Evolutionary conservation across 2,888 invertebrate species (phyloP).

Genomic region (Physocephala rufipes): DNA sequence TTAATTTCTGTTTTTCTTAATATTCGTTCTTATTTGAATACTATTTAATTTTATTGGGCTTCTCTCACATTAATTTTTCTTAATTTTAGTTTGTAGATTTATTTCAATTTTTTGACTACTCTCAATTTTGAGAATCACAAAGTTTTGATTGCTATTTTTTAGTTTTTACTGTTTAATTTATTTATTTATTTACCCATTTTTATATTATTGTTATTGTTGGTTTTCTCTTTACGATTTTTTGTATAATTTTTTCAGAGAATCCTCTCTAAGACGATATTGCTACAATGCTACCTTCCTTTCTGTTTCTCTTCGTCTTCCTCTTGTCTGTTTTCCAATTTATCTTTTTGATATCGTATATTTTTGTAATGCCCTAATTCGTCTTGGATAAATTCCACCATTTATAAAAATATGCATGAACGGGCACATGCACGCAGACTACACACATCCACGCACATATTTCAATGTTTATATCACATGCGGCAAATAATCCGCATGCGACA

Average conservation of each 20-base stretch:
- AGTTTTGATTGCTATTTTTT: no score
- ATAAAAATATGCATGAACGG: not conserved
- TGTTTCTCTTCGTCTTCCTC: not conserved
- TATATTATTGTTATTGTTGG: not conserved
- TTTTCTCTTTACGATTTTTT: slow-evolving; percentile 17
- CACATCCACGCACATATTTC: slow-evolving; percentile 13
- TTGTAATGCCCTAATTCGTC: slow-evolving; percentile 41
- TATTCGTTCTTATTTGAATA: no score
- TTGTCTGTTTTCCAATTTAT: no score
- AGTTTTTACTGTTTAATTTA: slow-evolving; percentile 34
- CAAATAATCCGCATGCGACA: slow-evolving; percentile 55
- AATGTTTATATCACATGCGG: slow-evolving; percentile 1
- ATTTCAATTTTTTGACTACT: no score
- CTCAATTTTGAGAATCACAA: no score
- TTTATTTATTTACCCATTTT: not conserved
- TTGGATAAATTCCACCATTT: slow-evolving; percentile 37
- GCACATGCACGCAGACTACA: not conserved
- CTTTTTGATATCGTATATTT: slow-evolving; percentile 35
- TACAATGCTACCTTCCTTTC: slow-evolving; percentile 12
- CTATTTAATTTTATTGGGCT: no score
- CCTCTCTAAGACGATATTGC: not conserved
- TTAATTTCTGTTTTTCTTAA: no score
- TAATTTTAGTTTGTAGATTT: no score
- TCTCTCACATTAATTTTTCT: no score
- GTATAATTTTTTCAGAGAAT: not conserved